These are phyloP conservation scores for Phragmatobia fuliginosa DNA, from an alignment of 2,888 invertebrate genomes.

Conservation along the genomic window DNA sequence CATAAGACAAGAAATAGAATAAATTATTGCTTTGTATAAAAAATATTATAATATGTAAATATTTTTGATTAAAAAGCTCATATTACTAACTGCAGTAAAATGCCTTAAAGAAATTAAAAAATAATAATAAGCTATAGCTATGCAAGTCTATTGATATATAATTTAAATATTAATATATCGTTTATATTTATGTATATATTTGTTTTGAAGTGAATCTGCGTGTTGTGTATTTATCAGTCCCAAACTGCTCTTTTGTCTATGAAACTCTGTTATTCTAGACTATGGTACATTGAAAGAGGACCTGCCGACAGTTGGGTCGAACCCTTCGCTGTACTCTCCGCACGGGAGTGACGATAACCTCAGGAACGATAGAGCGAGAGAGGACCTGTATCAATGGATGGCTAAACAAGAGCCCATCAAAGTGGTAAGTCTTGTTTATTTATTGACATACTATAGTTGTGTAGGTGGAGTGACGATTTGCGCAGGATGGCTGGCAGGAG, in stretches of 20 bases:
- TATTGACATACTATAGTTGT: no score
- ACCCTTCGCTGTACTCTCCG: slow-evolving; percentile 87
- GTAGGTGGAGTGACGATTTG: no score
- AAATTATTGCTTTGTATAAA: background rate
- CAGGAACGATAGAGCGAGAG: slow-evolving; percentile 88
- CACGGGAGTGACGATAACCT: slow-evolving; percentile 83
- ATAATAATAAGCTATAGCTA: background rate
- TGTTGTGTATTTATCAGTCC: background rate
- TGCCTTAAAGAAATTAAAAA: background rate
- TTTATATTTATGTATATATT: no score
- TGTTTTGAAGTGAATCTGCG: no score
- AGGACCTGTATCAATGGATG: slow-evolving; percentile 98
- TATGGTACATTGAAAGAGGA: slow-evolving; percentile 92
- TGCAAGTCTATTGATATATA: background rate
- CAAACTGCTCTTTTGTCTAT: slow-evolving; percentile 2
- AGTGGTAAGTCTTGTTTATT: slow-evolving; percentile 64
- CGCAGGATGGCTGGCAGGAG: no score
- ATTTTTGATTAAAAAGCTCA: background rate
- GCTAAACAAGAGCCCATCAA: slow-evolving; percentile 93
- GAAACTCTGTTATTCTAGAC: slow-evolving; percentile 74
- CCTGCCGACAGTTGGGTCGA: slow-evolving; percentile 88
- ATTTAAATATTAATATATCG: background rate
- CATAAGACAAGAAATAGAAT: background rate
- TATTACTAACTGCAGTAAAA: background rate
- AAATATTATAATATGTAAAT: background rate